Evolutionary conservation across 2,797 vertebrate species (phyloP), one percentile per base, ranked within the genome.

Genomic region (Mormyrops attenuatus): DNA sequence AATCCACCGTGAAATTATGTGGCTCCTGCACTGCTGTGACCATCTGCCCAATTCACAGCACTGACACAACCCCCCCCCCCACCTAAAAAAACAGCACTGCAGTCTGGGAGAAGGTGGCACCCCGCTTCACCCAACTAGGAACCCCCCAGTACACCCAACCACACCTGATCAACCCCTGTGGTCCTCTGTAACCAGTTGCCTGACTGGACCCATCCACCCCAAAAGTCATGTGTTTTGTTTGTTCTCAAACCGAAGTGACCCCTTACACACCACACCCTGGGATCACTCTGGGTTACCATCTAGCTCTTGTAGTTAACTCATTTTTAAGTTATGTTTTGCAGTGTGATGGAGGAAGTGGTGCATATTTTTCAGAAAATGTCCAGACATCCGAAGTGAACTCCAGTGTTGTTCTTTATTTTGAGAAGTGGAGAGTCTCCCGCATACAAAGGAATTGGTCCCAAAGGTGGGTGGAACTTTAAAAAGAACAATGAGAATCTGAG

Each of bases 1-100:
- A 98, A 98, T 93, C 95, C 93, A 95, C 96, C 97, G 96, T 98
- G 97, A 98, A 98, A 98, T 98, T 97, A 96, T 94, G 94, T 93
- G 96, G 95, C 96, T 97, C 96, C 96, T 96, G 94, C 88, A 87
- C 93, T 94, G 95, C 92, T 85, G 90, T 91, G 92, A 89, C 96
- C 97, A 97, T 97, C 96, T 97, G 96, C 96, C 95, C 90, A 91
- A 5, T 87, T 77, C 50, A 34, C 69, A 22, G 34, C 13, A 80
- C 41, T 63, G 53, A 53, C 69, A 50, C 80, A 73, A 34, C 77
- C 52, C 89, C 87, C 49, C 34, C 13, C 6, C 85, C 55, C 15
- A 20, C 88, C 85, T n/a, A 80, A 77, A n/a, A 49, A 85, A 47
- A 85, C 80, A 41, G 34, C 73, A 44, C 73, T 44, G 34, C 34